Conservation (phyloP, 2,888 invertebrate genomes). For the Bibio marci region DNA sequence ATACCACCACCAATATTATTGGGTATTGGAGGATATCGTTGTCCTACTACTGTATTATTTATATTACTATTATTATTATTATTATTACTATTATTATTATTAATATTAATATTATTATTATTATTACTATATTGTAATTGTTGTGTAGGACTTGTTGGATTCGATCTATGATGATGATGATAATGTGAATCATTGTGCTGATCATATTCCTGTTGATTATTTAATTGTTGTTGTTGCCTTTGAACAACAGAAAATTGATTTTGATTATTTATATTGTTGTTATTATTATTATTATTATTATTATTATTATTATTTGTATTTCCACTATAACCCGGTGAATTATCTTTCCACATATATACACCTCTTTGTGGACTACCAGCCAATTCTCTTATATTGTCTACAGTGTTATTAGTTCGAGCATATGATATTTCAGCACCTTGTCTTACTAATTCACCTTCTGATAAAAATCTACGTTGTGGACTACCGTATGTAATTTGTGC, state of each 20-base stretch:
- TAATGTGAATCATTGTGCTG: conserved; percentile 29
- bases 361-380: conserved; percentile 76
- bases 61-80: conserved; percentile 22
- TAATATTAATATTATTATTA: conserved; percentile 10
- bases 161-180: conserved; percentile 44
- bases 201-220: conserved; percentile 26
- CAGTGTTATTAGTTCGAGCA: conserved; percentile 55
- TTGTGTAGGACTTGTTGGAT: conserved; percentile 57
- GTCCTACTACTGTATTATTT: conserved; percentile 18
- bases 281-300: conserved; percentile 3
- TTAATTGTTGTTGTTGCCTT: neutral
- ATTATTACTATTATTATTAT: no score
- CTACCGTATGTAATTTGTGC: conserved; percentile 31
- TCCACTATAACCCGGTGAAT: conserved; percentile 40
- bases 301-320: neutral
- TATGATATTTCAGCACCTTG: conserved; percentile 44
- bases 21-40: conserved; percentile 8
- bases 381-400: conserved; percentile 74
- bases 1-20: neutral
- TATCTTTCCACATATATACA: conserved; percentile 65
- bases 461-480: conserved; percentile 61
- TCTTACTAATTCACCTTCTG: conserved; percentile 64
- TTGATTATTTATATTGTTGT: neutral
- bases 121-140: conserved; percentile 19
- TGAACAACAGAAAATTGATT: neutral